A percentile compares a stretch with the other conserved stretches of the same genome.
These are phyloP conservation scores for Chrysolina americana DNA, from an alignment of 2,888 invertebrate species.

Conservation along the genomic window DNA sequence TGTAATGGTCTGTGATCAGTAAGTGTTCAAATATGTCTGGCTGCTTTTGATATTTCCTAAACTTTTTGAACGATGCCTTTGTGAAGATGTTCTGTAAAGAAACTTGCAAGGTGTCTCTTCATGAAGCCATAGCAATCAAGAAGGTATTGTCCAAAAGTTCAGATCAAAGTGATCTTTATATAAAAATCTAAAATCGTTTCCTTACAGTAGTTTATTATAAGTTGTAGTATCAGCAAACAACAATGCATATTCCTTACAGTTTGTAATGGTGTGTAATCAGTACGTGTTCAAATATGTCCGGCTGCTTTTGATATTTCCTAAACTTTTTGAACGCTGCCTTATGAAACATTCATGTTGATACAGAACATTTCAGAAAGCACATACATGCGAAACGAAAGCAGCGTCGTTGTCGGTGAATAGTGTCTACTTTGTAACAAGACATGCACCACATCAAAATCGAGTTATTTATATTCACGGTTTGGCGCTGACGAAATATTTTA, in stretches of 20 bases:
- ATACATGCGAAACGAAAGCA: slow-evolving; percentile 39
- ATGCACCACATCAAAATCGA: slow-evolving; percentile 51
- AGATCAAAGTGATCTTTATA: no score
- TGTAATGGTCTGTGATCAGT: neutral
- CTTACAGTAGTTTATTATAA: no score
- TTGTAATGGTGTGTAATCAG: neutral
- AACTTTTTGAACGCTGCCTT: slow-evolving; percentile 29
- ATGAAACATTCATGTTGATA: slow-evolving; percentile 44
- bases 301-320: slow-evolving; percentile 25
- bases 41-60: slow-evolving; percentile 26
- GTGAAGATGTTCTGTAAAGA: no score
- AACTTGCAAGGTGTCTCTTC: no score
- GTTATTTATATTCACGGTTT: slow-evolving; percentile 52
- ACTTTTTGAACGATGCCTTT: slow-evolving; percentile 19
- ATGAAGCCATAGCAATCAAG: no score
- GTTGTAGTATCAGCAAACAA: no score
- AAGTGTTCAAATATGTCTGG: slow-evolving; percentile 5
- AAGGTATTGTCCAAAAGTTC: no score
- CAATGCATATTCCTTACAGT: no score
- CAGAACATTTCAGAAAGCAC: slow-evolving; percentile 39
- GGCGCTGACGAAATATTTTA: slow-evolving; percentile 51
- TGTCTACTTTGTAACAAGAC: slow-evolving; percentile 47
- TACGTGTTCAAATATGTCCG: slow-evolving; percentile 6
- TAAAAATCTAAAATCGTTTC: no score
- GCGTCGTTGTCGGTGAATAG: slow-evolving; percentile 44